phyloP scores from a whole-genome alignment of 2,888 invertebrate genomes.

The Eristalis intricaria region DNA sequence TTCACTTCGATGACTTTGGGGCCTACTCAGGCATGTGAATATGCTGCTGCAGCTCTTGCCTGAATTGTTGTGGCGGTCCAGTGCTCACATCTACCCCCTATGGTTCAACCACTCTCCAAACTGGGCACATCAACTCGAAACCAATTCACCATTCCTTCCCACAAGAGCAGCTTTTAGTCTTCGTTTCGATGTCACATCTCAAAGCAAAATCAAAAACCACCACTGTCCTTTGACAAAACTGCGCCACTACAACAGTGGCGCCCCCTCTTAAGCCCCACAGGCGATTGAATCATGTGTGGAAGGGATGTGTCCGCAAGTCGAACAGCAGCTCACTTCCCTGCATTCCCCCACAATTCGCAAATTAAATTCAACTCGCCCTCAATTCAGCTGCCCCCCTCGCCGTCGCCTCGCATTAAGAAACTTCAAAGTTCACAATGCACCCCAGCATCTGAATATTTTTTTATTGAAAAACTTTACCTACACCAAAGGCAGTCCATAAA shows the following conservation, averaged over 20 bases:
- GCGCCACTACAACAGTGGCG: neutral
- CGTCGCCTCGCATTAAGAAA: neutral
- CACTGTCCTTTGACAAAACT: neutral
- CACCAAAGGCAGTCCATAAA: slow-evolving; percentile 53
- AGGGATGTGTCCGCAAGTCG: neutral
- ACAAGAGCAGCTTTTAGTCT: too few species aligned
- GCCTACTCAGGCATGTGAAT: too few species aligned
- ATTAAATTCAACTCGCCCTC: neutral
- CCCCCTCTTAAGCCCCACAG: neutral
- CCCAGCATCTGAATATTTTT: neutral
- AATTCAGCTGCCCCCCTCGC: neutral
- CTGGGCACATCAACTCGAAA: too few species aligned
- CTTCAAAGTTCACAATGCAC: slow-evolving; percentile 1
- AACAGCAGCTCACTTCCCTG: neutral
- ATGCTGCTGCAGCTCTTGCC: too few species aligned
- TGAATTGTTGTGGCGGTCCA: too few species aligned
- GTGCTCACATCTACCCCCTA: too few species aligned
- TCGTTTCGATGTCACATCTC: neutral
- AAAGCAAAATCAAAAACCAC: neutral
- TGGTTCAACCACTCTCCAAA: too few species aligned
- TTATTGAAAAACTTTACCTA: slow-evolving; percentile 65
- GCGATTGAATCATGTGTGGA: neutral
- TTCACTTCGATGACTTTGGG: too few species aligned
- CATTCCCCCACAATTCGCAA: neutral
- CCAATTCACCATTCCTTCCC: too few species aligned